These are phyloP conservation scores for Melanerpes aurifrons DNA, from an alignment of 2,113 vertebrate genomes.

Conservation along the genomic window DNA sequence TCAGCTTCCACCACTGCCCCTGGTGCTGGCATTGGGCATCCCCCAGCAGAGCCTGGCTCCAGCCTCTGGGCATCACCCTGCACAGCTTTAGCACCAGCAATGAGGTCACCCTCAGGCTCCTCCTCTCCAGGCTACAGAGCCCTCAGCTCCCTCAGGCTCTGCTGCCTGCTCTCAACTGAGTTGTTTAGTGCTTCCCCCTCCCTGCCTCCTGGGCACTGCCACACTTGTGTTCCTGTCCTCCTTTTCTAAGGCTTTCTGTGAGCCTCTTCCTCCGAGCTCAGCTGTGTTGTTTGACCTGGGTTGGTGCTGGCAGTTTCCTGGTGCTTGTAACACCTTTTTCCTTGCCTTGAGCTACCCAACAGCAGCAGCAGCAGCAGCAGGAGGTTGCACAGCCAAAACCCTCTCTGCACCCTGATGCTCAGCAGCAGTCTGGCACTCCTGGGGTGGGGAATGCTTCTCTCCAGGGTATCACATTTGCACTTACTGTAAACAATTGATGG, in stretches of 20 bases:
- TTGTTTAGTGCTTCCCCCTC: constrained; percentile 60
- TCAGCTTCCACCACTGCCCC: too few species aligned
- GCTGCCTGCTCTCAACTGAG: constrained; percentile 52
- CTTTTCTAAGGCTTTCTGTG: not conserved
- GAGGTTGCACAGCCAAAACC: not conserved
- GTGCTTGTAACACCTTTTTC: not conserved
- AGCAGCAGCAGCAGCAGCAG: constrained; percentile 11
- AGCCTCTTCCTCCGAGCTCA: constrained; percentile 1
- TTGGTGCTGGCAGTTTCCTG: not conserved
- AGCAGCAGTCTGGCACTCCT: not conserved
- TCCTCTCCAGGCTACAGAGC: too few species aligned
- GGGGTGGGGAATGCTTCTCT: not conserved
- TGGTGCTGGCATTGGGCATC: too few species aligned
- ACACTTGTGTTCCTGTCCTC: not conserved
- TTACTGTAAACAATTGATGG: constrained; percentile 25
- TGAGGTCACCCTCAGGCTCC: too few species aligned
- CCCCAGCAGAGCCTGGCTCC: too few species aligned
- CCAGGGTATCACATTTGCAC: constrained; percentile 32
- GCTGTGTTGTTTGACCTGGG: not conserved
- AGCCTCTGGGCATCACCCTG: too few species aligned
- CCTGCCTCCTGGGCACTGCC: constrained; percentile 66
- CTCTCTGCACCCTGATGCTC: not conserved
- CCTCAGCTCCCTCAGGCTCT: too few species aligned
- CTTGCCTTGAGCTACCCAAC: constrained; percentile 49
- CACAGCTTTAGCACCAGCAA: too few species aligned